A percentile compares a stretch with the other conserved stretches of the same genome.
Evolutionary conservation across 64 coral and sea anemone species (phyloP).

Genomic region (Stichodactyla helianthus): DNA sequence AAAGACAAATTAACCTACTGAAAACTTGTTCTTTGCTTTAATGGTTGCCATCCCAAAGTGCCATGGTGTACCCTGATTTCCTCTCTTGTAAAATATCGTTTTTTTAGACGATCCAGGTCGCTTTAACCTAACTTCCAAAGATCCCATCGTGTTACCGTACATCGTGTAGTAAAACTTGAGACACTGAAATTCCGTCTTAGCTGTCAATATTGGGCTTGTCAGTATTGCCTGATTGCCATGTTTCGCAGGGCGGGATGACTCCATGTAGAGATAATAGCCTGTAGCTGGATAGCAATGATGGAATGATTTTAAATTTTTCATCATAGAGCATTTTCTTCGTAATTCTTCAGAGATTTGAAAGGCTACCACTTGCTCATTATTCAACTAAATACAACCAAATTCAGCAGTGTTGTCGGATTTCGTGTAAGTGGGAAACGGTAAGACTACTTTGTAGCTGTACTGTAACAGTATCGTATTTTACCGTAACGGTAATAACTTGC

Average conservation of each 20-base stretch:
- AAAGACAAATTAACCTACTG: background rate
- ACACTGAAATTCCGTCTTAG: slow-evolving; percentile 43
- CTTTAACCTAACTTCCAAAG: slow-evolving; percentile 31
- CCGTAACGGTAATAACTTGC: too few relatives aligned
- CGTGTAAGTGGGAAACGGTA: too few relatives aligned
- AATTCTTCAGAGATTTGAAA: too few relatives aligned
- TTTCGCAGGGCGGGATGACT: slow-evolving; percentile 15
- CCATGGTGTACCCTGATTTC: slow-evolving; percentile 61
- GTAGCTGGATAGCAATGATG: background rate
- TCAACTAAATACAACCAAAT: too few relatives aligned
- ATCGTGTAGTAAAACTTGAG: slow-evolving; percentile 66
- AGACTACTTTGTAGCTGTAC: too few relatives aligned
- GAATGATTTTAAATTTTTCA: too few relatives aligned
- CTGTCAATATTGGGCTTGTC: slow-evolving; percentile 27
- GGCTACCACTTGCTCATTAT: too few relatives aligned
- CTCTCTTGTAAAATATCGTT: slow-evolving; percentile 45
- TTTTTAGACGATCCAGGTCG: background rate
- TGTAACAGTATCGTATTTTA: too few relatives aligned
- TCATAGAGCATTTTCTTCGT: too few relatives aligned
- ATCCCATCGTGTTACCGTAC: slow-evolving; percentile 55
- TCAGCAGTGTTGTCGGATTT: too few relatives aligned
- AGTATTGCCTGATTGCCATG: slow-evolving; percentile 39
- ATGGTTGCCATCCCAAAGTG: slow-evolving; percentile 28
- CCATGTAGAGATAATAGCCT: slow-evolving; percentile 65
- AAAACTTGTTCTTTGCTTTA: background rate